Percentiles rank a stretch among this genome's conserved stretches.
These are phyloP conservation scores for Xylota segnis DNA, from an alignment of 2,888 invertebrate species.

Conservation along the genomic window DNA sequence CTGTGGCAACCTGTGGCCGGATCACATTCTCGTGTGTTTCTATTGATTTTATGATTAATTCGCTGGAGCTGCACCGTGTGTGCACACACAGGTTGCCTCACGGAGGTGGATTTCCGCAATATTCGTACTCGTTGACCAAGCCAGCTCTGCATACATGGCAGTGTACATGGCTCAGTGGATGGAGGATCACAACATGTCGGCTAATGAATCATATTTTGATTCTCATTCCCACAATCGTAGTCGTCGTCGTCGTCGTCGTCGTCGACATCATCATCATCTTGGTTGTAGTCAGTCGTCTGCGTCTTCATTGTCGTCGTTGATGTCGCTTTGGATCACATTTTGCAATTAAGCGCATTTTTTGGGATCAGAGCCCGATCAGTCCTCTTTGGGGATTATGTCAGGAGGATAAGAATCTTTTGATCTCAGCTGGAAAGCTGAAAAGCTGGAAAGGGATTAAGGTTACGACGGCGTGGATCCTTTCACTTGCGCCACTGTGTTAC, in stretches of 20 bases:
- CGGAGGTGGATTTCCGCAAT: constrained; percentile 49
- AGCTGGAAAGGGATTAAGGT: constrained; percentile 70
- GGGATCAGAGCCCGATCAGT: constrained; percentile 35
- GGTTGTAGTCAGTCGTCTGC: constrained; percentile 7
- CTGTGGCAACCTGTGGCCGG: constrained; percentile 69
- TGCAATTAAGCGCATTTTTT: constrained; percentile 63
- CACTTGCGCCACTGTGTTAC: constrained; percentile 67
- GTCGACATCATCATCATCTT: constrained; percentile 14
- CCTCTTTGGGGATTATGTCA: constrained; percentile 50
- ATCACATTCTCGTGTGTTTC: constrained; percentile 55
- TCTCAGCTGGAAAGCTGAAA: constrained; percentile 58
- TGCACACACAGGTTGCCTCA: constrained; percentile 20
- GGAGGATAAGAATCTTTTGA: constrained; percentile 44
- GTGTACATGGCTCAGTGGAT: neutral
- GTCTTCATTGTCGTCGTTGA: constrained; percentile 27
- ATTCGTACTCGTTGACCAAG: neutral
- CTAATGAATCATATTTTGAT: constrained; percentile 66
- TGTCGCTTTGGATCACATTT: constrained; percentile 23
- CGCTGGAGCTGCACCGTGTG: constrained; percentile 34
- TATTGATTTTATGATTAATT: constrained; percentile 74
- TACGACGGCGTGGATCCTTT: constrained; percentile 60
- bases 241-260: constrained; percentile 7
- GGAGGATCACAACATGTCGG: constrained; percentile 64
- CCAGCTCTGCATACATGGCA: constrained; percentile 18
- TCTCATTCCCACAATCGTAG: constrained; percentile 59